Evolutionary conservation across 2,888 invertebrate species (phyloP), one percentile per base, ranked within the genome.

Genomic region (Drosophila eohydei): DNA sequence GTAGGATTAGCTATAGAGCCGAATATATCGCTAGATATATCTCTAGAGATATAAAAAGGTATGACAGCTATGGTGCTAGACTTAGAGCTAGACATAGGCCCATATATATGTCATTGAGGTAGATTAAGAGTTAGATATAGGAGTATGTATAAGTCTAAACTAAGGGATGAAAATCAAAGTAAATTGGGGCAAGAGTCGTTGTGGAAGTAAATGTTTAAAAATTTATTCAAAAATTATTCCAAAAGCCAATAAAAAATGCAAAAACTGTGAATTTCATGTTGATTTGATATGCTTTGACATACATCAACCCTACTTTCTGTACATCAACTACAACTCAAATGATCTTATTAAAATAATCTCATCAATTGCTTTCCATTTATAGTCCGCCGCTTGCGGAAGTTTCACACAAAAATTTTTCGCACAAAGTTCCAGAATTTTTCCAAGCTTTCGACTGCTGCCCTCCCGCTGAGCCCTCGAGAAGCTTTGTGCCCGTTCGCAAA

Each of bases 401-500:
- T 5, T 16, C 32, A 16, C 50, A 16, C 50, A 30, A 30, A 48
- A 48, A 30, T 48, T 16, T 12, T 3, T 11, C 50, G 7, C 50
- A 50, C 50, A 28, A 48, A 61, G 50, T 59, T 61, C 41, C n/a
- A 0, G 30, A 30, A 32, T 62, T 30, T 57, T 73, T 61, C 44
- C 41, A 41, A 30, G 36, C 48, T 58, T 44, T 78, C 36, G 38
- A 40, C 43, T 43, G 21, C 11, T 4, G 30, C 14, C 50, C 1
- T 6, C 28, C 50, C 26, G 55, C 21, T 28, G 32, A 30, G 40
- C 36, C 21, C 46, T 56, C 12, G 14, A 30, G 14, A 26, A 61
- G 38, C 43, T 58, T 60, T 21, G n/a, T 14, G 40, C 38, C 62
- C 55, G 52, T 44, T 56, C 43, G 44, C 52, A 71, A 76, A 80